Percentiles rank a stretch among this genome's conserved stretches.
Evolutionary conservation across 1,140 invertebrate genomes (phyloP).

Genomic region (Tetragnatha versicolor): DNA sequence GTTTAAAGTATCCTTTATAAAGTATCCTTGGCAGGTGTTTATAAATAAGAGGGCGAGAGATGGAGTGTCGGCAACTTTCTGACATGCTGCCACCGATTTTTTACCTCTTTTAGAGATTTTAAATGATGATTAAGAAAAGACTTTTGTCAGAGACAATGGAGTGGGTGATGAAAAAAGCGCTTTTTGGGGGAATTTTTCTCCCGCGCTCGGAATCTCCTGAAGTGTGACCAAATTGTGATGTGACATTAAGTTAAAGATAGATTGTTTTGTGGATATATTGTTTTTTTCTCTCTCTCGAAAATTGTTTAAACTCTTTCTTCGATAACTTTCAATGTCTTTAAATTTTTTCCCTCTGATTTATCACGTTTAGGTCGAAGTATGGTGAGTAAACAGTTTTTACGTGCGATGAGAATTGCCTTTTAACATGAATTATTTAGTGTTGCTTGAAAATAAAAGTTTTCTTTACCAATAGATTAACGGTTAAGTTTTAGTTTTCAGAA

Average conservation of each 20-base stretch:
- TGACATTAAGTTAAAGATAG: conserved; percentile 38
- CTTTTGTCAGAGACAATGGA: conserved; percentile 51
- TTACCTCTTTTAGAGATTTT: conserved; percentile 33
- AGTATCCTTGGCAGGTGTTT: conserved; percentile 53
- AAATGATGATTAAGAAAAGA: conserved; percentile 53
- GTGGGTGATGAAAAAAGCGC: neutral
- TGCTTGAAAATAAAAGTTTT: no score
- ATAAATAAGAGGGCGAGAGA: conserved; percentile 27
- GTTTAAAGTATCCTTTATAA: conserved; percentile 53
- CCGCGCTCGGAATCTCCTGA: conserved; percentile 10
- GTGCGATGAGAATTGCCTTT: no score
- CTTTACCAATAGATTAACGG: no score
- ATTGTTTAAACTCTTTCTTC: no score
- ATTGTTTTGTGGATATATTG: neutral
- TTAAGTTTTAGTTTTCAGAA: no score
- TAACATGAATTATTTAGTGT: no score
- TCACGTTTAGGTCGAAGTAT: no score
- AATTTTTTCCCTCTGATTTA: no score
- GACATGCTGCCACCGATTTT: conserved; percentile 15
- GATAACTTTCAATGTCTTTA: no score
- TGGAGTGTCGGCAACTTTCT: conserved; percentile 51
- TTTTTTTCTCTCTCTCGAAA: conserved; percentile 18
- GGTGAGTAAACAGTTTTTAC: no score
- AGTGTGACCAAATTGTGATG: conserved; percentile 27
- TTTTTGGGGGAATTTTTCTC: conserved; percentile 21